These are phyloP conservation scores for Dasypus novemcinctus DNA, from an alignment of 2,113 vertebrate species.

Conservation along the genomic window DNA sequence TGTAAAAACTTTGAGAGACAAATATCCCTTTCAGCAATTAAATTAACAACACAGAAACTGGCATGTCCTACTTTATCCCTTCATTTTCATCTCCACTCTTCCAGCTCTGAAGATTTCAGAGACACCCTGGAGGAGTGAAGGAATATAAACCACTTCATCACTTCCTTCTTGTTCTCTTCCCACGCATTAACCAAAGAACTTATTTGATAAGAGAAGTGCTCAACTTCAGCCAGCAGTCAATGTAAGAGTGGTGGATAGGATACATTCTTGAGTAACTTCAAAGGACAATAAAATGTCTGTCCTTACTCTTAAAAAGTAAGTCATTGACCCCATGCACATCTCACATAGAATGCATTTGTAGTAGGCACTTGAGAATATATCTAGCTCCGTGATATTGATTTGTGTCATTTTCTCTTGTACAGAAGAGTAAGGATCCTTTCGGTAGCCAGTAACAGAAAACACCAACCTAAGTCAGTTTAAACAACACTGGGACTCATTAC, in stretches of 20 bases:
- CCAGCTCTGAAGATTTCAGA: neutral
- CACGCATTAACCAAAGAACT: neutral
- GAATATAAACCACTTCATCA: neutral
- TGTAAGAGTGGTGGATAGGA: neutral
- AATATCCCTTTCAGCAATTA: neutral
- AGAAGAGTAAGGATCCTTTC: neutral
- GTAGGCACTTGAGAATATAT: neutral
- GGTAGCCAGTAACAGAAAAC: neutral
- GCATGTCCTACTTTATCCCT: neutral
- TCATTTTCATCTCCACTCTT: neutral
- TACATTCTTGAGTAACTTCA: neutral
- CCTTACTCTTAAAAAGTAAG: neutral
- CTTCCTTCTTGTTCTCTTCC: neutral
- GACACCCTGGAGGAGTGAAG: neutral
- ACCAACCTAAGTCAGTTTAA: neutral
- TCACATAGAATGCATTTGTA: neutral
- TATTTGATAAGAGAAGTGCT: neutral
- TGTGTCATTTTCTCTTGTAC: neutral
- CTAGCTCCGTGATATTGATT: neutral
- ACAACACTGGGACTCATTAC: too few species aligned
- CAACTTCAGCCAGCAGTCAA: neutral
- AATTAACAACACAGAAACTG: neutral
- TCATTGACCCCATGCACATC: too few species aligned
- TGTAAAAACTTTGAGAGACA: neutral
- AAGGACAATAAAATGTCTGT: neutral